These are phyloP conservation scores for Drosophila tropicalis DNA, from an alignment of 1,140 invertebrate species.

Conservation along the genomic window DNA sequence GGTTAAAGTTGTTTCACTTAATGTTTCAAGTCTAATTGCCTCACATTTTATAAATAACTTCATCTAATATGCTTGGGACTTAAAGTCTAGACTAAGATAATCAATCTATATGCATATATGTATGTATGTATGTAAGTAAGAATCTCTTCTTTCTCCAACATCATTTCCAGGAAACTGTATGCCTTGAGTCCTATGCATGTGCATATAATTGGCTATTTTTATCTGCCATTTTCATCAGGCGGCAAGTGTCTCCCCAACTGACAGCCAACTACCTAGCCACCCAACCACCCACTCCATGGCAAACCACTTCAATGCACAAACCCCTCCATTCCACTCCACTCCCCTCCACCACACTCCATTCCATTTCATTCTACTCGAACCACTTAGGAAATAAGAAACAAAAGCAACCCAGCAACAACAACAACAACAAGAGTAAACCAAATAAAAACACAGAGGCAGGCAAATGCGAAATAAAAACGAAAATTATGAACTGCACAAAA, in stretches of 20 bases:
- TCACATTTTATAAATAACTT: neutral
- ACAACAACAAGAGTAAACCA: conserved; percentile 1
- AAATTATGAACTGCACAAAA: conserved; percentile 82
- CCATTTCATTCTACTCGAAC: conserved; percentile 36
- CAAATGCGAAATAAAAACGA: conserved; percentile 79
- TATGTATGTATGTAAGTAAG: no score
- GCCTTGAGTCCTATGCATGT: conserved; percentile 6
- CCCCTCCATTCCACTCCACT: conserved; percentile 4
- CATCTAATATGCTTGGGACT: neutral
- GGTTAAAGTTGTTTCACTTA: no score
- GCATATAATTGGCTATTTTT: conserved; percentile 14
- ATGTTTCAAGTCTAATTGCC: neutral
- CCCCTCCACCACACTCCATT: neutral
- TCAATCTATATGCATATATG: neutral
- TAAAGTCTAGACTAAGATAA: conserved; percentile 4
- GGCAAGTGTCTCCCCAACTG: neutral
- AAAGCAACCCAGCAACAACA: conserved; percentile 23
- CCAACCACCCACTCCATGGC: conserved; percentile 1
- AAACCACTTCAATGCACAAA: conserved; percentile 3
- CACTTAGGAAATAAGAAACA: conserved; percentile 42
- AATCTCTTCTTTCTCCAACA: neutral
- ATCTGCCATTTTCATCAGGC: neutral
- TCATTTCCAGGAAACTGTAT: neutral
- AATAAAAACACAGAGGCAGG: conserved; percentile 48
- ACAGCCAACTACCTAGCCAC: neutral